Evolutionary conservation across 2,797 vertebrate genomes (phyloP).

Genomic region (Alca torda): DNA sequence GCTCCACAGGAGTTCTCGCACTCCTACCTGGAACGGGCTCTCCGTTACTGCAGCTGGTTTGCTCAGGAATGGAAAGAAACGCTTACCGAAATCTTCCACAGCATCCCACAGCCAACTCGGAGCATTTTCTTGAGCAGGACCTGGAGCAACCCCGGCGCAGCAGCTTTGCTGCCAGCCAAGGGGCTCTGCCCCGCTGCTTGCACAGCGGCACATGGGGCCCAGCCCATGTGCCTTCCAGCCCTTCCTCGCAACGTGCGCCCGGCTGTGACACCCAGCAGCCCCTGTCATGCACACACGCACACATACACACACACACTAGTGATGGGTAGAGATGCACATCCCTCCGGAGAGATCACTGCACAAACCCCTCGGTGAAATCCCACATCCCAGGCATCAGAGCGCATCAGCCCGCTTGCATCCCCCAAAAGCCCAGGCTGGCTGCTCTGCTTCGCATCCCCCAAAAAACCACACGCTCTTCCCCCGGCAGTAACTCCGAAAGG

Average conservation of each 20-base stretch:
- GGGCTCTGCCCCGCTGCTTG: neutral
- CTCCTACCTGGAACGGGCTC: neutral
- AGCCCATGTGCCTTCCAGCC: neutral
- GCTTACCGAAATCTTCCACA: neutral
- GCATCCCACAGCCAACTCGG: neutral
- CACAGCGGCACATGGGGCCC: neutral
- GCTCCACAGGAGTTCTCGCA: neutral
- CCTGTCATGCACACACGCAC: accelerated
- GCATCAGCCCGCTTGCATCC: neutral
- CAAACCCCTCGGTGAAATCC: neutral
- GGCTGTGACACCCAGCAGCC: neutral
- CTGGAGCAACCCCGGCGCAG: neutral
- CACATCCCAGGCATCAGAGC: neutral
- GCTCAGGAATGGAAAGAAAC: neutral
- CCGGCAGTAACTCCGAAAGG: neutral
- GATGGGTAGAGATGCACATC: neutral
- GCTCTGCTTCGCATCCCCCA: neutral
- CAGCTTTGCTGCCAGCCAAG: neutral
- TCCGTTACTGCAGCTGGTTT: neutral
- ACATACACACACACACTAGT: too few relatives aligned
- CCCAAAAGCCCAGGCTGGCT: neutral
- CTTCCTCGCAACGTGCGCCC: neutral
- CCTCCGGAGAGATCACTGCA: neutral
- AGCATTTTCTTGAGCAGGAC: neutral
- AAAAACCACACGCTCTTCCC: neutral